These are phyloP conservation scores for Agrochola litura DNA, from an alignment of 2,888 invertebrate genomes.

Conservation along the genomic window DNA sequence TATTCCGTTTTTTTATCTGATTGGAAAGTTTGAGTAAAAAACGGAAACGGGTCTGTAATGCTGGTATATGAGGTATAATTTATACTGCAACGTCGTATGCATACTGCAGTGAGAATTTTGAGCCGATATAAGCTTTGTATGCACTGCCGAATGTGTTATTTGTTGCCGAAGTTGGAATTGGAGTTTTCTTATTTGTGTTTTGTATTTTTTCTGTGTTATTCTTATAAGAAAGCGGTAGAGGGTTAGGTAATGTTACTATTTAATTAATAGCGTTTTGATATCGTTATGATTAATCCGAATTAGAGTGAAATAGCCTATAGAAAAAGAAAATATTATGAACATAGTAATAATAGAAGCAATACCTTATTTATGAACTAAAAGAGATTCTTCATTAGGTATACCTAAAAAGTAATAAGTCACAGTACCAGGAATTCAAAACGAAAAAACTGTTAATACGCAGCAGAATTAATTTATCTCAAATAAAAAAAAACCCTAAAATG, in stretches of 20 bases:
- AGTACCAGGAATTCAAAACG: too few species aligned
- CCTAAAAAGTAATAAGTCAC: neutral
- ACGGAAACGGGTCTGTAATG: slow-evolving; percentile 8
- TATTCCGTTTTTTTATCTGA: neutral
- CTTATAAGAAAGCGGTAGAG: neutral
- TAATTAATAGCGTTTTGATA: neutral
- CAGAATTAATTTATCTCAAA: neutral
- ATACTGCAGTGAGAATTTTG: slow-evolving; percentile 28
- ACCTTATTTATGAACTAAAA: neutral
- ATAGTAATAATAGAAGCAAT: too few species aligned
- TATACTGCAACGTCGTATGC: slow-evolving; percentile 15
- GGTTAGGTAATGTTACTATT: neutral
- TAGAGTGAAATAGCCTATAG: neutral
- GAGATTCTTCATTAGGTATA: neutral
- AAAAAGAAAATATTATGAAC: too few species aligned
- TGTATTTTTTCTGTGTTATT: neutral
- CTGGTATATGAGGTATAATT: slow-evolving; percentile 19
- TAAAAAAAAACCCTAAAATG: slow-evolving; percentile 23
- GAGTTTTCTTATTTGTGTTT: neutral
- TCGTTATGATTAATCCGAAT: neutral
- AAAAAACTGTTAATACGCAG: too few species aligned
- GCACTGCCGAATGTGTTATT: slow-evolving; percentile 29
- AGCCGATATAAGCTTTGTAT: slow-evolving; percentile 11
- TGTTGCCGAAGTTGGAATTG: neutral
- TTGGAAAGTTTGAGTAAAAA: slow-evolving; percentile 26